Evolutionary conservation across 2,113 vertebrate species (phyloP), one percentile per base, ranked within the genome.

Genomic region (Passer montanus): DNA sequence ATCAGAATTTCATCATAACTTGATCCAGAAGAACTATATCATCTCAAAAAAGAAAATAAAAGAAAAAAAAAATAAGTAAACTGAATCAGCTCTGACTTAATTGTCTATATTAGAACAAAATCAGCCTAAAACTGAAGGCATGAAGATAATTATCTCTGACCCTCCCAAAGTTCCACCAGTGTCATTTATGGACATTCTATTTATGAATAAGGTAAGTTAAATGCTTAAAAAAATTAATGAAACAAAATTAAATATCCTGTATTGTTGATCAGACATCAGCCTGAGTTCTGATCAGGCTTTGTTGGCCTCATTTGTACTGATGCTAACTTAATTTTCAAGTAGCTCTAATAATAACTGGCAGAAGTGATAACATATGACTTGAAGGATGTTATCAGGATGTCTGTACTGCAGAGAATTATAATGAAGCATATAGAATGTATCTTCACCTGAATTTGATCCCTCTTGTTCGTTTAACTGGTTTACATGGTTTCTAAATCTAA

Each of bases 271-370:
- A 83, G 58, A 52, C 24, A 53, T 62, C n/a, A 88, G 18, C 37
- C n/a, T 49, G 13, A 75, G 5, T 75, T n/a, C n/a, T n/a, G n/a
- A 66, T 41, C 19, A 86, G 26, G n/a, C 52, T 84, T 83, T 88
- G 55, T 77, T 35, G 59, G 80, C 39, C 35, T 66, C 30, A 11
- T 9, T 91, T 77, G 8, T 58, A 68, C 24, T 53, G 41, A 46
- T 62, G 30, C 3, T 77, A 87, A 77, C 33, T 94, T 85, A 80
- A 67, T 89, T 93, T 94, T 95, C 79, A 94, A 77, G 78, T 70
- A 83, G 67, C 74, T 85, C 47, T 90, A 87, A 39, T 74, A 56
- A 68, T 60, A 88, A n/a, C 35, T 84, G 68, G 15, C 37, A 94
- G 64, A 35, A 85, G 35, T 70, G 55, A 90, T 78, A 87, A 60